These are phyloP conservation scores for Tineola bisselliella DNA, from an alignment of 2,888 invertebrate species.

Conservation along the genomic window DNA sequence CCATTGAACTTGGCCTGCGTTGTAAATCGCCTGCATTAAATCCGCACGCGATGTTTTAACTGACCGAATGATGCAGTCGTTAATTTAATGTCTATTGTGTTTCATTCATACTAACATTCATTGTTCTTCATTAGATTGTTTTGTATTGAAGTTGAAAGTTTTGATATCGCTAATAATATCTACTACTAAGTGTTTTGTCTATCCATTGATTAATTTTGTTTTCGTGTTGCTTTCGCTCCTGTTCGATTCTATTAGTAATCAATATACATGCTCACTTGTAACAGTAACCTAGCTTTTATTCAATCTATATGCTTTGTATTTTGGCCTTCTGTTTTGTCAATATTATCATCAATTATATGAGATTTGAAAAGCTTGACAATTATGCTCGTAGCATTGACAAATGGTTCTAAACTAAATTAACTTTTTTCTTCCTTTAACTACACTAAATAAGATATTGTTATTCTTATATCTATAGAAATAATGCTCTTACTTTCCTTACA, in stretches of 20 bases:
- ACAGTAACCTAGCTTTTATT: not conserved
- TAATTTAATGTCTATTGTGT: not conserved
- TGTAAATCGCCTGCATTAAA: not conserved
- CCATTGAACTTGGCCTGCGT: conserved; percentile 42
- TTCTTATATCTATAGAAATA: too few species aligned
- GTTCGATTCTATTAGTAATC: too few species aligned
- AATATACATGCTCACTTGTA: too few species aligned
- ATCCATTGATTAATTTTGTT: too few species aligned
- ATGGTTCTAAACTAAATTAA: not conserved
- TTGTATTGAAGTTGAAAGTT: too few species aligned
- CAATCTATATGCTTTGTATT: not conserved
- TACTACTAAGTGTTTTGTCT: too few species aligned
- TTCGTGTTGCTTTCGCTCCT: too few species aligned
- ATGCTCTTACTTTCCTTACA: too few species aligned
- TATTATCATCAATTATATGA: too few species aligned
- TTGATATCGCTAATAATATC: too few species aligned
- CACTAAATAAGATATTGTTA: too few species aligned
- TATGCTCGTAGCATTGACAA: not conserved
- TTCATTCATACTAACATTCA: not conserved
- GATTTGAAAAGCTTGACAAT: not conserved
- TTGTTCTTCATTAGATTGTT: not conserved
- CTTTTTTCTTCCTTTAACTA: not conserved
- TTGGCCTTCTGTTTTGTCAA: too few species aligned
- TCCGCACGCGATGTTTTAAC: conserved; percentile 6
- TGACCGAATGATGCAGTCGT: conserved; percentile 6